These are phyloP conservation scores for Mus caroli DNA, from an alignment of 2,797 vertebrate species.

Conservation along the genomic window DNA sequence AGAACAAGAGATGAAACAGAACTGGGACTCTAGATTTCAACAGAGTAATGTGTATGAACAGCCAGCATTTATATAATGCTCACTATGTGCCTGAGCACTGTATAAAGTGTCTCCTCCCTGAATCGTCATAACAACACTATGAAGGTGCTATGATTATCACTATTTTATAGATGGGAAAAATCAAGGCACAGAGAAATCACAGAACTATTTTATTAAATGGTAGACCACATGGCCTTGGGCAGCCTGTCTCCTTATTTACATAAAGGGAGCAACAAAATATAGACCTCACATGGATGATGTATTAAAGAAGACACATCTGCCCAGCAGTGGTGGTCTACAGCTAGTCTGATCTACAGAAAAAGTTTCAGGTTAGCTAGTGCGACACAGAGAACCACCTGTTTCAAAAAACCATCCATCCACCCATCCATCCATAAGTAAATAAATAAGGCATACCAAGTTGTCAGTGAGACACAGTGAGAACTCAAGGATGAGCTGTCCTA, in stretches of 20 bases:
- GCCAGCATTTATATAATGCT: neutral
- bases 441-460: neutral
- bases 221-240: neutral
- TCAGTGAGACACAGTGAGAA: neutral
- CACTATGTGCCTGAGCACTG: neutral
- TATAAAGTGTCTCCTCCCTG: constrained; percentile 4
- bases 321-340: too few species aligned
- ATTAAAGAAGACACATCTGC: neutral
- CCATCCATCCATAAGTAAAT: too few species aligned
- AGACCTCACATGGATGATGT: neutral
- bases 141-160: neutral
- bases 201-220: neutral
- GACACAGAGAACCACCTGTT: neutral
- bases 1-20: neutral
- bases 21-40: neutral
- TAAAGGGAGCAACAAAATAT: constrained; percentile 7
- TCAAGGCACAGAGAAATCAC: constrained; percentile 13
- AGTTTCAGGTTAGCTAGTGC: neutral
- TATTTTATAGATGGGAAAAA: constrained; percentile 53
- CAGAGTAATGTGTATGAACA: neutral
- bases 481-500: neutral
- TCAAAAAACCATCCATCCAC: neutral
- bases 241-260: constrained; percentile 39
- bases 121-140: neutral
- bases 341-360: neutral